Evolutionary conservation across 2,113 vertebrate genomes (phyloP), one percentile per base, ranked within the genome.

Genomic region (Dipodomys ordii): DNA sequence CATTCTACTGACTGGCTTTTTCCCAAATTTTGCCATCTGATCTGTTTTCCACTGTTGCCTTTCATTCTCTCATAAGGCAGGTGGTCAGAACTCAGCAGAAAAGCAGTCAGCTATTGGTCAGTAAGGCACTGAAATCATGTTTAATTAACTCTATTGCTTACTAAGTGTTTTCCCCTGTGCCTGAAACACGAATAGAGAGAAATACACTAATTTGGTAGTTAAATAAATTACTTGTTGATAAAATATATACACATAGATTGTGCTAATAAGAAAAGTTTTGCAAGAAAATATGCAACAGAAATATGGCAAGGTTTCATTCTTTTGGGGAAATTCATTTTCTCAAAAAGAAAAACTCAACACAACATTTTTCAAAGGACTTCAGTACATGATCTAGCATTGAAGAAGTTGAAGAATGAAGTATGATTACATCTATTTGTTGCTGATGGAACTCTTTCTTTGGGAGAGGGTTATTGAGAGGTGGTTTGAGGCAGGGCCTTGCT

Each of bases 21-120:
- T 11, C 92, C 93, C 95, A 97, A 87, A 74, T 94, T 94, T 92
- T 85, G 7, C 92, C 94, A 97, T 96, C 96, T 97, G 93, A 96
- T 91, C 79, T 95, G 79, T 89, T 96, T 94, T 95, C 82, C 92
- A 69, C n/a, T 81, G 57, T 39, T 95, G 79, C 69, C 79, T 83
- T 96, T 95, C 88, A 76, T 90, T 84, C 72, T 94, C 79, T 95
- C 71, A 12, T 84, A 87, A 91, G 93, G 92, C 91, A 90, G 73
- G 91, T 94, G 94, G 94, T 96, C 91, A 92, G 85, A 77, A 74
- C 0, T 23, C 81, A 95, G 74, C 28, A 67, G 83, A 62, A 46
- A 82, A 94, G 65, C 35, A 87, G 77, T 90, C 77, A 93, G 74
- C 88, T 88, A 81, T 44, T 82, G 88, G 87, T 85, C 83, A 90